These are phyloP conservation scores for Corythornis cristatus DNA, from an alignment of 2,113 vertebrate species.

Conservation along the genomic window DNA sequence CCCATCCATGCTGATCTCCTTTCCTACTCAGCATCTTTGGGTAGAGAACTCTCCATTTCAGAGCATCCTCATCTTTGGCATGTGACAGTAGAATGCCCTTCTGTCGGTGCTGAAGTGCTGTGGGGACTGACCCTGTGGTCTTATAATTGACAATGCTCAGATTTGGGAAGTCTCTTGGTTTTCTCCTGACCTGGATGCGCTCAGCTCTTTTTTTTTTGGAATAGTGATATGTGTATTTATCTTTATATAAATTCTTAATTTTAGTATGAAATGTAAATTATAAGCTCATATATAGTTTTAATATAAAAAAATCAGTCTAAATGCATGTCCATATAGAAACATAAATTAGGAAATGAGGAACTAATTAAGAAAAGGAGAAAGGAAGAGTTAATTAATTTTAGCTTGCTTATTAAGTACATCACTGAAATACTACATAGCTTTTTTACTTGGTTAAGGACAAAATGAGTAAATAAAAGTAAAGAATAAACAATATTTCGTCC, in stretches of 20 bases:
- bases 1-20: background rate
- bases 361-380: background rate
- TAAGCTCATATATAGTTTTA: background rate
- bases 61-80: background rate
- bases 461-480: background rate
- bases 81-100: background rate
- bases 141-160: background rate
- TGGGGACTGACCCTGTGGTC: background rate
- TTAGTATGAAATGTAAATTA: background rate
- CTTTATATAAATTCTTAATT: background rate
- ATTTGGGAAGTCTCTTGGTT: background rate
- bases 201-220: background rate
- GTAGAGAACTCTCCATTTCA: background rate
- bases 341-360: background rate
- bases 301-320: background rate
- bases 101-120: fast-evolving
- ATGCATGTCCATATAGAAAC: background rate
- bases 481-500: background rate
- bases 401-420: background rate
- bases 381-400: background rate
- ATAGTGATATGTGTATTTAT: background rate
- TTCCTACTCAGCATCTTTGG: background rate
- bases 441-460: background rate
- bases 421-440: background rate
- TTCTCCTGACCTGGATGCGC: background rate